These are phyloP conservation scores for Patiria miniata DNA, from an alignment of 35 echinoderm and acorn worm species.

Conservation along the genomic window DNA sequence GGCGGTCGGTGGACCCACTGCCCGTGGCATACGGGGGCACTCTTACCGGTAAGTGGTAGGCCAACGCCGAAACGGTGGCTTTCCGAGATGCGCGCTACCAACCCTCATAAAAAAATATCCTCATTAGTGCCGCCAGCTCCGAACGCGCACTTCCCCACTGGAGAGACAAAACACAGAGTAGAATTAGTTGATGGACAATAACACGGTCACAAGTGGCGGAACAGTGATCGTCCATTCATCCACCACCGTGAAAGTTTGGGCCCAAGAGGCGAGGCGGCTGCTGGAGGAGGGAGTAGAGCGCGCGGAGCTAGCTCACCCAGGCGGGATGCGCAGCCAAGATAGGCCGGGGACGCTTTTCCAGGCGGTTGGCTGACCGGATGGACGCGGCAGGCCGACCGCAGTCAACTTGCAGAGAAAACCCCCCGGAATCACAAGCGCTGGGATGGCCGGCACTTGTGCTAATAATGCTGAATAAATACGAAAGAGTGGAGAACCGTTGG, in stretches of 20 bases:
- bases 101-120: neutral
- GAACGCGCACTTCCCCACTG: neutral
- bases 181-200: constrained; percentile 26
- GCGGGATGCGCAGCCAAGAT: neutral
- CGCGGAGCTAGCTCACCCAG: neutral
- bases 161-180: neutral
- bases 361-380: neutral
- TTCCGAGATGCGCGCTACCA: too few relatives aligned
- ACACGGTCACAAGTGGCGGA: neutral
- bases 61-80: neutral
- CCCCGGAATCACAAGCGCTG: neutral
- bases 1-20: neutral
- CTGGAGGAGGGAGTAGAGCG: neutral
- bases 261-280: neutral
- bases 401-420: neutral
- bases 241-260: neutral
- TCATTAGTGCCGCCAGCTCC: neutral
- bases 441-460: constrained; percentile 9
- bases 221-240: constrained; percentile 21
- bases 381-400: neutral
- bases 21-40: neutral
- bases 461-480: constrained; percentile 31
- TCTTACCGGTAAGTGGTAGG: constrained; percentile 1
- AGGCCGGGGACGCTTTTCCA: neutral
- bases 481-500: neutral